A percentile compares a stretch with the other conserved stretches of the same genome.
Evolutionary conservation across 2,797 vertebrate species (phyloP).

Genomic region (Odontamblyopus lacepedii): DNA sequence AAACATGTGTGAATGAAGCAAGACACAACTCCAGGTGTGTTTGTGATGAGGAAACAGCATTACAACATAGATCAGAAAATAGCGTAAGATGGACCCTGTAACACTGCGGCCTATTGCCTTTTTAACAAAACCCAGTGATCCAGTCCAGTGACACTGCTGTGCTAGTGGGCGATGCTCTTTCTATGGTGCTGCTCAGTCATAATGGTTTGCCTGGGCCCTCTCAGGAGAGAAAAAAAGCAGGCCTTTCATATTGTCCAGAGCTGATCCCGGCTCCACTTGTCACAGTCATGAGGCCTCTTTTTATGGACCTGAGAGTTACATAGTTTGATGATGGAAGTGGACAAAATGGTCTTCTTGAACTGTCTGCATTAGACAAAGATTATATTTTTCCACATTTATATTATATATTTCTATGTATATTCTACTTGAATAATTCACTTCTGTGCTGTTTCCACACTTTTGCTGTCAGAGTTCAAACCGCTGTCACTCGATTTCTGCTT

Average conservation of each 20-base stretch:
- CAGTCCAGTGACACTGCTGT: constrained; percentile 36
- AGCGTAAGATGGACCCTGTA: not conserved
- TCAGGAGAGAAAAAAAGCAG: constrained; percentile 47
- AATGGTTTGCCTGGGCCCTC: not conserved
- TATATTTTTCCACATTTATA: too few species aligned
- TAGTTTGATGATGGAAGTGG: constrained; percentile 16
- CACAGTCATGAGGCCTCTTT: constrained; percentile 23
- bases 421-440: too few species aligned
- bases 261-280: constrained; percentile 61
- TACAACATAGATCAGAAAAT: too few species aligned
- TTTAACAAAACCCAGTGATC: constrained; percentile 54
- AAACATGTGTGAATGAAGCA: too few species aligned
- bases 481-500: not conserved
- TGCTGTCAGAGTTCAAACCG: too few species aligned
- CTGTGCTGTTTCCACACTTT: too few species aligned
- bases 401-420: too few species aligned
- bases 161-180: constrained; percentile 19
- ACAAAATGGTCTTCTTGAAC: constrained; percentile 20
- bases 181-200: constrained; percentile 7
- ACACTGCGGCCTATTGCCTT: not conserved
- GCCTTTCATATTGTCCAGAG: constrained; percentile 61
- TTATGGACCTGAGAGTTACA: constrained; percentile 13
- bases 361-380: too few species aligned
- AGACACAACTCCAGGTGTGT: too few species aligned
- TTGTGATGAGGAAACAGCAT: too few species aligned